Base-by-base conservation (phyloP, 2,113 vertebrate genomes). In the Cheirogaleus medius region DNA sequence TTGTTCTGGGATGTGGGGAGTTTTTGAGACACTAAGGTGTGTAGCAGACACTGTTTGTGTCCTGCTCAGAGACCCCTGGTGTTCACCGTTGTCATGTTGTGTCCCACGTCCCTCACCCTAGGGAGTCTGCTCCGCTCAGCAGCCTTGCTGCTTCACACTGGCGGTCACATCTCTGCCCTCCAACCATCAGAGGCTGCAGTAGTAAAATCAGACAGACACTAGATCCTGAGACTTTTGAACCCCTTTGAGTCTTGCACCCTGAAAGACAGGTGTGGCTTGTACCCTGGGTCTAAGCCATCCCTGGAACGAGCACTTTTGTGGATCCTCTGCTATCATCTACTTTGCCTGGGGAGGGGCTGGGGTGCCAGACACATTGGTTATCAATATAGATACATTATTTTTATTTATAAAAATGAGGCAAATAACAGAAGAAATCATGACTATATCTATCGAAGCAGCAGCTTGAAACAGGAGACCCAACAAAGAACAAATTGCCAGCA, bases 61-160 rank as follows among this genome's bases (percentile, higher is more conserved):
- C 54, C 71, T 90, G 63, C 73, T 94, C n/a, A 2, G 5, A 3
- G 5, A 6, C 44, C 20, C 3, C 8, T 5, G 23, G 42, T 15
- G 8, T 17, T 56, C 8, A 8, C 23, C 13, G 7, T 63, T 15
- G 2, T n/a, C 29, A 4, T 1, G 1, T 32, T 0, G 2, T 8
- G 0, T 66, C 49, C 47, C 0, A 1, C 6, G 0, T 66, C 49
- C 42, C 66, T 90, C 47, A 12, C 27, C 25, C 5, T 1, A 8
- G 23, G 44, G 15, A 52, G 14, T 20, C 60, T 73, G 80, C 32
- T 83, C 82, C 27, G 29, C 49, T 90, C 49, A 52, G 15, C 21
- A 60, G 39, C 15, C 60, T 77, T 23, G 7, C 32, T 86, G 20
- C 42, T 58, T 56, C 52, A 66, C 15, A 17, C 6, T 63, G 49